Percentiles rank a stretch among this genome's conserved stretches.
Evolutionary conservation across 2,797 vertebrate genomes (phyloP).

Genomic region (Propithecus perrieri): DNA sequence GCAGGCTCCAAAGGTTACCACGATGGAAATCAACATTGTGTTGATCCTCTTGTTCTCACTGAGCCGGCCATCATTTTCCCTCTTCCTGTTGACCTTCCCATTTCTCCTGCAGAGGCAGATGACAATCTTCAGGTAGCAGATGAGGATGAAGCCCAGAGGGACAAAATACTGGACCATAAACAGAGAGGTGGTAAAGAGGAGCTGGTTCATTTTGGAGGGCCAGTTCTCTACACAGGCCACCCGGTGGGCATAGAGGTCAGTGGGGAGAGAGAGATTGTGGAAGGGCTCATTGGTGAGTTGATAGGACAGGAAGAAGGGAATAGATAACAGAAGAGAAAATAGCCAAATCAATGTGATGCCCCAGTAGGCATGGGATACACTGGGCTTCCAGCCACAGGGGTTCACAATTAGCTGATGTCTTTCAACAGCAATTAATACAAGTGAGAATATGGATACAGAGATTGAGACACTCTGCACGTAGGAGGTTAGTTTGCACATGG

Average conservation of each 20-base stretch:
- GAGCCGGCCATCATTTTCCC: constrained; percentile 82
- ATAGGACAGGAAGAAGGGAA: constrained; percentile 84
- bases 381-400: constrained; percentile 86
- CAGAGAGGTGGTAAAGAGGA: constrained; percentile 85
- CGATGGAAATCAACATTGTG: constrained; percentile 88
- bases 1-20: constrained; percentile 90
- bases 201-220: constrained; percentile 81
- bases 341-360: constrained; percentile 83
- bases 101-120: constrained; percentile 86
- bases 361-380: constrained; percentile 83
- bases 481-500: constrained; percentile 91
- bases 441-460: constrained; percentile 92
- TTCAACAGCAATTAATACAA: constrained; percentile 91
- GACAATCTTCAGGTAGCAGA: constrained; percentile 86
- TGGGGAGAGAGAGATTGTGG: constrained; percentile 80
- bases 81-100: constrained; percentile 82
- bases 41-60: constrained; percentile 91
- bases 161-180: constrained; percentile 85
- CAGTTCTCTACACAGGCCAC: constrained; percentile 83
- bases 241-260: constrained; percentile 79
- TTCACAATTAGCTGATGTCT: constrained; percentile 87
- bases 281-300: constrained; percentile 85
- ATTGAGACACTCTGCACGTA: constrained; percentile 91
- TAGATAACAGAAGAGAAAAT: constrained; percentile 82
- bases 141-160: constrained; percentile 85